Evolutionary conservation across 2,888 invertebrate species (phyloP), one percentile per base, ranked within the genome.

Genomic region (Apodemia zela): DNA sequence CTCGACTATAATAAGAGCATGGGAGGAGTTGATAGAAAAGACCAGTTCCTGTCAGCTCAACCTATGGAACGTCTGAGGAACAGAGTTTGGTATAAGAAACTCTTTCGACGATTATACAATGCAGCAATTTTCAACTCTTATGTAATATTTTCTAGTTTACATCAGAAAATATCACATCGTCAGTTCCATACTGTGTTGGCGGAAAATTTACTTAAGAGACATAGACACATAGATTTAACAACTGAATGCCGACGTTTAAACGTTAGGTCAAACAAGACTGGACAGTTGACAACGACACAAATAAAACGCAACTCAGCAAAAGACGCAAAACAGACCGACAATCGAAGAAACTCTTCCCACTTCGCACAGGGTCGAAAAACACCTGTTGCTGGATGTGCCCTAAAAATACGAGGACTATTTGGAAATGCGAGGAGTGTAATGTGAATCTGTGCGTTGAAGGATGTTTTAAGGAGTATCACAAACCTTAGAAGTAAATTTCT

Each of bases 21-120:
- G 73, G 75, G 73, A 4, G 75, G 73, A 13, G 68, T 75, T 7
- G 74, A 75, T 59, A 64, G 67, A 3, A 79, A 74, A 65, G 72
- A 77, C 35, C 76, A 76, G 59, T 66, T 65, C 42, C 51, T 75
- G n/a, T 69, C 75, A 18, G 71, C 71, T 62, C 69, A 72, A 0
- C 71, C 73, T n/a, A 8, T 74, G 57, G 74, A 74, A 66, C 45
- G 73, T 0, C 0, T 38, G 0, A 64, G 63, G 54, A 69, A 64
- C 35, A 66, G 45, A 7, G 35, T 72, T 0, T 76, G 74, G 73
- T 75, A 73, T 49, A 72, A 71, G 21, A 71, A 73, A 45, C 18
- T 71, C 2, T 71, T 71, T 64, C 49, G 67, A 25, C 33, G 58
- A 3, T 59, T 64, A 35, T 47, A 18, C 4, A 66, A 60, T 59